Evolutionary conservation across 2,113 vertebrate species (phyloP).

Genomic region (Thinocorus orbignyianus): DNA sequence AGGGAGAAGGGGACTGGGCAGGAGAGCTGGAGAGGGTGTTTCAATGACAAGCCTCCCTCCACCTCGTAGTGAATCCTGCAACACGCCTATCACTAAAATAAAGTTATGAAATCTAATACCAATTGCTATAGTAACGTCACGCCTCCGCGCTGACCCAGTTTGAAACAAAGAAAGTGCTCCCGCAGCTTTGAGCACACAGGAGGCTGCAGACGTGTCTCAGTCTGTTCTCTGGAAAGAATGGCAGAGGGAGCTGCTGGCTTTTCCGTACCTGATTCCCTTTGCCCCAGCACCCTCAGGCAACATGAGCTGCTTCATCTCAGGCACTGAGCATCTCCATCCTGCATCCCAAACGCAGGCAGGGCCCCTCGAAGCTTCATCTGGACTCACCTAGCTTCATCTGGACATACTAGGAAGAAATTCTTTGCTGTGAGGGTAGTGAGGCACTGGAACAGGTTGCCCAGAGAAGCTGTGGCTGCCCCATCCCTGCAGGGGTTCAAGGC

Average conservation of each 20-base stretch:
- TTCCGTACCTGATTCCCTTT: neutral
- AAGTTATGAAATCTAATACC: conserved; percentile 42
- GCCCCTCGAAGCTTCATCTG: neutral
- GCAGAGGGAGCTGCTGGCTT: neutral
- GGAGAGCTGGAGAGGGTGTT: neutral
- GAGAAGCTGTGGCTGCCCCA: too few relatives aligned
- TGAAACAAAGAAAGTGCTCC: conserved; percentile 44
- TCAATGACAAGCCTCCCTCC: neutral
- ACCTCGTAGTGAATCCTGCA: neutral
- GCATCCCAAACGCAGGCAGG: neutral
- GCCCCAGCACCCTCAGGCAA: neutral
- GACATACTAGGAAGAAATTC: too few relatives aligned
- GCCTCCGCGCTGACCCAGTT: conserved; percentile 55
- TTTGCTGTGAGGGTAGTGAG: too few relatives aligned
- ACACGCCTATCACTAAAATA: neutral
- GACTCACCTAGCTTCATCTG: neutral
- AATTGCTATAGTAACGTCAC: conserved; percentile 56
- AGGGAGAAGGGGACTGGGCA: neutral
- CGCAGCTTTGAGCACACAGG: neutral
- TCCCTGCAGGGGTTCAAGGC: too few relatives aligned
- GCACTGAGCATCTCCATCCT: neutral
- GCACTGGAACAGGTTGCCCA: too few relatives aligned
- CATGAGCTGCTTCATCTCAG: neutral
- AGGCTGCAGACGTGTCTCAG: neutral
- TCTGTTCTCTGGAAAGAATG: neutral